A percentile compares a stretch with the other conserved stretches of the same genome.
These are phyloP conservation scores for Agelas oroides DNA, from an alignment of 37 sponge, comb jelly and placozoan genomes.

Conservation along the genomic window DNA sequence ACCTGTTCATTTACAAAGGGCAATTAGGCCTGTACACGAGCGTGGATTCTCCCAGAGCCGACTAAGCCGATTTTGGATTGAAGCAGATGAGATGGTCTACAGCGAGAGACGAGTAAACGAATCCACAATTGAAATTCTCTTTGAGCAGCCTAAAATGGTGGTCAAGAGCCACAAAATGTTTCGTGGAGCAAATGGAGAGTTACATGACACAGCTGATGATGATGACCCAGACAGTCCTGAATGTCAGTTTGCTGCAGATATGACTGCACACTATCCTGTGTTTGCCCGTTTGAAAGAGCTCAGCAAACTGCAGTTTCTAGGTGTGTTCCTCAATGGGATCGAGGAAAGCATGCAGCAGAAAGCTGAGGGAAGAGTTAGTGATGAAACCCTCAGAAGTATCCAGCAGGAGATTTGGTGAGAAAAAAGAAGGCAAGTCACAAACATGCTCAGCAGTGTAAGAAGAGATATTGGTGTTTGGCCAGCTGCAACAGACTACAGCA, in stretches of 20 bases:
- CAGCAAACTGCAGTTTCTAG: conserved; percentile 50
- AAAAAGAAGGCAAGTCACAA: background rate
- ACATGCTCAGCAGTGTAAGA: background rate
- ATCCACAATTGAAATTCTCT: background rate
- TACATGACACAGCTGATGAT: conserved; percentile 56
- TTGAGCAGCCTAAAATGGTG: conserved; percentile 48
- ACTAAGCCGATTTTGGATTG: conserved; percentile 68
- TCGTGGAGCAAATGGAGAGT: conserved; percentile 63
- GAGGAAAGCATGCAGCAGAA: conserved; percentile 20
- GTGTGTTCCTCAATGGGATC: background rate
- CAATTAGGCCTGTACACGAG: conserved; percentile 52
- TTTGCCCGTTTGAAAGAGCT: conserved; percentile 69
- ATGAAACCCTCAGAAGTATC: background rate
- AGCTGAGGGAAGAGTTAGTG: background rate
- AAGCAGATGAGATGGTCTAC: conserved; percentile 70
- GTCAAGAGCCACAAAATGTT: conserved; percentile 51
- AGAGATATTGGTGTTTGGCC: too few relatives aligned
- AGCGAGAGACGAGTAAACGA: background rate
- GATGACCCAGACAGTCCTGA: conserved; percentile 74
- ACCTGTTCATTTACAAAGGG: conserved; percentile 50
- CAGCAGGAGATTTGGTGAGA: background rate
- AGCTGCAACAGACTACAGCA: too few relatives aligned
- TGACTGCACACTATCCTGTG: conserved; percentile 74
- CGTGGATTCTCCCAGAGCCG: conserved; percentile 19
- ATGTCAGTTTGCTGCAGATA: conserved; percentile 61